Evolutionary conservation across 2,797 vertebrate genomes (phyloP).

Genomic region (Dermochelys coriacea): DNA sequence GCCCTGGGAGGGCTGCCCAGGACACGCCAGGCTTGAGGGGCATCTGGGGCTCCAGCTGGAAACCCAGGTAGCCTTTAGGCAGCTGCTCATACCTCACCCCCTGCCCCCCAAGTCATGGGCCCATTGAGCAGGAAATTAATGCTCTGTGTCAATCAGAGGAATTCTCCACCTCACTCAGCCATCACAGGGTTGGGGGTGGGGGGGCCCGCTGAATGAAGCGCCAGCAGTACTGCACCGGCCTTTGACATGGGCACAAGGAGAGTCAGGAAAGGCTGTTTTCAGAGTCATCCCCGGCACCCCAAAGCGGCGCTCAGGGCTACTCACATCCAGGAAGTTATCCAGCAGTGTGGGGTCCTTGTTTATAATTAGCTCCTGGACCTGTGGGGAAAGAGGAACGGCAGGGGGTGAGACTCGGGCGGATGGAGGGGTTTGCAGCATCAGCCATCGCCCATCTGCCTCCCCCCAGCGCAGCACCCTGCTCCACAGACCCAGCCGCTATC

Average conservation of each 20-base stretch:
- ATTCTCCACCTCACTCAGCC: neutral
- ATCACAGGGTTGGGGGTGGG: no score
- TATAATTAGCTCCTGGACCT: slow-evolving; percentile 96
- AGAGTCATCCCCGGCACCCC: neutral
- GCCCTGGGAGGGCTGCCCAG: neutral
- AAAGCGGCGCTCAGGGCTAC: slow-evolving; percentile 38
- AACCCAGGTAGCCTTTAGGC: neutral
- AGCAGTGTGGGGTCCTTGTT: slow-evolving; percentile 95
- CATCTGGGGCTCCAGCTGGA: neutral
- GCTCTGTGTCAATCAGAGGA: neutral
- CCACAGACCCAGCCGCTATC: neutral
- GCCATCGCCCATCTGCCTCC: no score
- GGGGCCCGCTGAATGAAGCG: neutral
- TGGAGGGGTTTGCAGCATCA: neutral
- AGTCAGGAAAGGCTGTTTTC: neutral
- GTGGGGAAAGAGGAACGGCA: neutral
- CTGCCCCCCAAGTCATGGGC: neutral
- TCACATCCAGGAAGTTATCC: slow-evolving; percentile 95
- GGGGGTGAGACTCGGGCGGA: fast-evolving
- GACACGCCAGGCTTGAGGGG: neutral
- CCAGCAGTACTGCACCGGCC: neutral
- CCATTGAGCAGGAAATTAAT: neutral
- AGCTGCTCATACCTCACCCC: no score
- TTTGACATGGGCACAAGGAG: neutral
- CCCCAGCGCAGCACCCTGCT: neutral